phyloP scores from a whole-genome alignment of 2,113 vertebrate species.

The Electrona antarctica region DNA sequence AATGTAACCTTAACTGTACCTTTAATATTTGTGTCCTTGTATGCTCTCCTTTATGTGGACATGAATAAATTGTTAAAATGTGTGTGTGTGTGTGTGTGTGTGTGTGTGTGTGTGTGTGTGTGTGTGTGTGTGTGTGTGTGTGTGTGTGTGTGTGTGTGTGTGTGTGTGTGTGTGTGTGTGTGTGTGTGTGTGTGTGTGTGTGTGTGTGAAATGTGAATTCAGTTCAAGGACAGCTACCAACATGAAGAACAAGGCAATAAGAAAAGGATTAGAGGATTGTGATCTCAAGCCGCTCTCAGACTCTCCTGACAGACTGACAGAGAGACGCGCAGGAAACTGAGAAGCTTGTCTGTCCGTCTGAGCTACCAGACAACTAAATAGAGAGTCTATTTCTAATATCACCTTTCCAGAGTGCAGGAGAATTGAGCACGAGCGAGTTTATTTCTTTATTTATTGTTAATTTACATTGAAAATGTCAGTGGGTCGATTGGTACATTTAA shows the following conservation, averaged over 20 bases:
- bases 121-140: slow-evolving; percentile 6
- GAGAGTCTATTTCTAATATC: slow-evolving; percentile 35
- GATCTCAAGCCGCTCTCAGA: slow-evolving; percentile 25
- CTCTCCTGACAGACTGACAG: slow-evolving; percentile 13
- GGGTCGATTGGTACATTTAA: too few relatives aligned
- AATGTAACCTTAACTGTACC: too few relatives aligned
- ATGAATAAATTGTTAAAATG: too few relatives aligned
- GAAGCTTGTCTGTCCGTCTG: slow-evolving; percentile 21
- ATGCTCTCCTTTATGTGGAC: too few relatives aligned
- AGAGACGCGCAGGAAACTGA: slow-evolving; percentile 43
- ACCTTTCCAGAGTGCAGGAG: slow-evolving; percentile 18
- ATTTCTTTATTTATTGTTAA: too few relatives aligned
- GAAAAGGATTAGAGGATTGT: slow-evolving; percentile 66
- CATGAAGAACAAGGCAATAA: slow-evolving; percentile 65
- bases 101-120: too few relatives aligned
- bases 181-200: slow-evolving; percentile 12
- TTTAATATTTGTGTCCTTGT: too few relatives aligned
- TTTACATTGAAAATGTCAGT: too few relatives aligned
- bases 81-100: too few relatives aligned
- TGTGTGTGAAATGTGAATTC: not conserved
- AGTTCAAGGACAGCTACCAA: slow-evolving; percentile 17
- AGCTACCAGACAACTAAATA: slow-evolving; percentile 35
- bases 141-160: not conserved
- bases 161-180: not conserved
- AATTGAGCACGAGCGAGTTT: not conserved